These are phyloP conservation scores for Ianthella basta DNA, from an alignment of 37 sponge, comb jelly and placozoan genomes.

Conservation along the genomic window DNA sequence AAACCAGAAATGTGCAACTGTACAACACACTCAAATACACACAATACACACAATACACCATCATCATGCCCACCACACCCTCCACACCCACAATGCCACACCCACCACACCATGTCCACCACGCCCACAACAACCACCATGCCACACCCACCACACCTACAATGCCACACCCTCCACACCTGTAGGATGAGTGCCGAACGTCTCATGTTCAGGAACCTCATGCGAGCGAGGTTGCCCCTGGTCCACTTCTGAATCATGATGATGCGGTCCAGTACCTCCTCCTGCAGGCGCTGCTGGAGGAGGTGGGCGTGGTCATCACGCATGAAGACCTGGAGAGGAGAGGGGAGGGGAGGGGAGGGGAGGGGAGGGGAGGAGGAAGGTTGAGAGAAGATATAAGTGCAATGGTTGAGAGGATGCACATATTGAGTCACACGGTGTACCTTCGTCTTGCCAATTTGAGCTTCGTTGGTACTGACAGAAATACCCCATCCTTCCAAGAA, in stretches of 20 bases:
- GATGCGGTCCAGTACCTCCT: conserved; percentile 78
- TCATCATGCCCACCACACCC: too few species aligned
- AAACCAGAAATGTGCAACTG: too few species aligned
- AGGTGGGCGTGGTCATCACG: conserved; percentile 67
- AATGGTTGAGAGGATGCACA: neutral
- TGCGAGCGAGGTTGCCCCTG: conserved; percentile 69
- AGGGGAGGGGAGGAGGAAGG: neutral
- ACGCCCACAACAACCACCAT: too few species aligned
- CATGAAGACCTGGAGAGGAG: conserved; percentile 84
- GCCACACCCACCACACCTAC: neutral
- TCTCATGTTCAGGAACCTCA: conserved; percentile 60
- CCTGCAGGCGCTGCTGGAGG: conserved; percentile 74
- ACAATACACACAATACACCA: too few species aligned
- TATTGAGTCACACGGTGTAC: too few species aligned
- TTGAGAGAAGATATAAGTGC: too few species aligned
- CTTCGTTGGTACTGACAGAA: conserved; percentile 40
- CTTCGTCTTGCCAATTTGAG: conserved; percentile 81
- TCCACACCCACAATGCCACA: too few species aligned
- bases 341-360: neutral
- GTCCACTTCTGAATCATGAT: conserved; percentile 82
- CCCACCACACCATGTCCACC: neutral
- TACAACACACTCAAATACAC: too few species aligned
- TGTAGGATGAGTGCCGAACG: conserved; percentile 62
- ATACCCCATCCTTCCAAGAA: conserved; percentile 53
- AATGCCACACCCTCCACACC: too few species aligned